phyloP scores from a whole-genome alignment of 2,113 vertebrate species.

The Bubo blakistoni region DNA sequence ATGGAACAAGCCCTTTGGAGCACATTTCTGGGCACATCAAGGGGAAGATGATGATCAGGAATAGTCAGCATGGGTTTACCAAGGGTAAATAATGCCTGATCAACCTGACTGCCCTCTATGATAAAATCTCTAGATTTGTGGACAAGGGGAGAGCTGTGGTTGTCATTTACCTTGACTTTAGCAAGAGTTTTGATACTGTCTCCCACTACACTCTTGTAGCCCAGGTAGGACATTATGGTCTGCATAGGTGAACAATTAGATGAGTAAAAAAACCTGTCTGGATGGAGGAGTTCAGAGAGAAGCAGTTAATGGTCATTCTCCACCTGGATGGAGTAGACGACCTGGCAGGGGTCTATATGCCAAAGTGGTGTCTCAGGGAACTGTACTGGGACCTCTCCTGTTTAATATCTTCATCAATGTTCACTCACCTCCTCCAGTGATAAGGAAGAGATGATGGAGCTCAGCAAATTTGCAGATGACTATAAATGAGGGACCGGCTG shows the following conservation, averaged over 20 bases:
- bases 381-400: not conserved
- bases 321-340: not conserved
- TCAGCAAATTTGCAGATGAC: not conserved
- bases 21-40: not conserved
- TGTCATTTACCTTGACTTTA: not conserved
- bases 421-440: not conserved
- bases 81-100: not conserved
- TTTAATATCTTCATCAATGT: accelerated
- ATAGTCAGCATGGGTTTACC: not conserved
- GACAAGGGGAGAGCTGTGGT: not conserved
- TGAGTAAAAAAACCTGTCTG: not conserved
- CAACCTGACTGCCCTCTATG: not conserved
- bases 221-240: not conserved
- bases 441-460: not conserved
- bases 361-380: not conserved
- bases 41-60: not conserved
- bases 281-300: not conserved
- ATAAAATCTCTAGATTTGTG: not conserved
- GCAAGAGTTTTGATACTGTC: not conserved
- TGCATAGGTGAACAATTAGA: not conserved
- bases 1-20: not conserved
- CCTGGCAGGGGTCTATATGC: not conserved
- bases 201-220: not conserved
- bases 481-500: not conserved
- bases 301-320: not conserved